A percentile compares a stretch with the other conserved stretches of the same genome.
Evolutionary conservation across 2,113 vertebrate genomes (phyloP).

Genomic region (Stigmatopora nigra): DNA sequence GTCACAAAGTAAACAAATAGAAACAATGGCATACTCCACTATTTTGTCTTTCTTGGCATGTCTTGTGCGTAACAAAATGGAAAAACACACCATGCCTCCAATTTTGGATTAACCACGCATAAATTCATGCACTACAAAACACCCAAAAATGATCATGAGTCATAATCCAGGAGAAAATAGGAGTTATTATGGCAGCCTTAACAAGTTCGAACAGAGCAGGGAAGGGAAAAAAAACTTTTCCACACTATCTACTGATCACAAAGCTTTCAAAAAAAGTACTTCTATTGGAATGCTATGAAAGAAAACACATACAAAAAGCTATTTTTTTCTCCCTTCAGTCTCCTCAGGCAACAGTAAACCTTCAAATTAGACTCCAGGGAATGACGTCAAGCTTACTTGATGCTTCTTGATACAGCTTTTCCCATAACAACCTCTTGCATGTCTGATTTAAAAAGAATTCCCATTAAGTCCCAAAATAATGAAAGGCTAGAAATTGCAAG

Average conservation of each 20-base stretch:
- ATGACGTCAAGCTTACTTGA: conserved; percentile 22
- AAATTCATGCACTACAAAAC: background rate
- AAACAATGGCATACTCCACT: background rate
- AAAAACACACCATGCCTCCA: background rate
- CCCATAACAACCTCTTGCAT: conserved; percentile 6
- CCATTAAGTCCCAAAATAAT: background rate
- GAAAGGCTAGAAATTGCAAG: background rate
- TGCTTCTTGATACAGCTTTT: conserved; percentile 11
- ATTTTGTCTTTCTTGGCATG: conserved; percentile 1
- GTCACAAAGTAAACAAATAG: background rate
- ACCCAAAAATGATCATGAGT: too few relatives aligned
- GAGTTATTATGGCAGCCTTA: background rate
- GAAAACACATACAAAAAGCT: conserved; percentile 14
- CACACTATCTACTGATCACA: background rate
- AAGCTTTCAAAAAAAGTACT: background rate
- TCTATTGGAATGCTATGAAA: background rate
- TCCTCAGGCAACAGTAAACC: conserved; percentile 16
- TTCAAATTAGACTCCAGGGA: conserved; percentile 32
- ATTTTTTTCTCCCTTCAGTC: conserved; percentile 12
- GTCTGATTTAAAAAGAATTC: conserved; percentile 4
- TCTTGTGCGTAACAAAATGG: background rate
- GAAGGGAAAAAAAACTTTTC: background rate
- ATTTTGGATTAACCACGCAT: background rate
- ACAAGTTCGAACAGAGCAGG: background rate
- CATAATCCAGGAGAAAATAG: too few relatives aligned